Conservation (phyloP, 2,113 vertebrate species). For the Cynocephalus volans region DNA sequence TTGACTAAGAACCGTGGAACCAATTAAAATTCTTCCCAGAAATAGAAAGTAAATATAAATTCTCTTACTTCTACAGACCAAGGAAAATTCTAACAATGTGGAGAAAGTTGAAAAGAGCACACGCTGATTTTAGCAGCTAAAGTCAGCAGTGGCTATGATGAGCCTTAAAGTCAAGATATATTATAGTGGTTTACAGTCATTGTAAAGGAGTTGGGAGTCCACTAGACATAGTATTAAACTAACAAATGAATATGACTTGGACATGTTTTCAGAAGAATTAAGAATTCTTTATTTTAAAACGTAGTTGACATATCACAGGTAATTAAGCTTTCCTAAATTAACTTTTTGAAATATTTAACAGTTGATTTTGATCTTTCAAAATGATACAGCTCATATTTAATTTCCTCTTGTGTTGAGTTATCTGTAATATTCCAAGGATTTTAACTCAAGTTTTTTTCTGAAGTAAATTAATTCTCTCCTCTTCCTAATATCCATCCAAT, state of each 20-base stretch:
- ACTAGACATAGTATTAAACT: background rate
- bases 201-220: background rate
- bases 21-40: slow-evolving; percentile 55
- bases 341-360: slow-evolving; percentile 61
- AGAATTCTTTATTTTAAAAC: slow-evolving; percentile 42
- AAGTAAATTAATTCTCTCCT: slow-evolving; percentile 48
- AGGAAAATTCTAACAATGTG: slow-evolving; percentile 41
- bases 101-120: background rate
- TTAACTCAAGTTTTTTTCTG: background rate
- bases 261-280: slow-evolving; percentile 53
- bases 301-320: slow-evolving; percentile 9
- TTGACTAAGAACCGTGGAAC: slow-evolving; percentile 25
- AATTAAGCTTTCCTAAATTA: slow-evolving; percentile 74
- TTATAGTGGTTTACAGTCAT: background rate
- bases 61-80: slow-evolving; percentile 23
- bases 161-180: background rate
- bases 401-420: slow-evolving; percentile 25
- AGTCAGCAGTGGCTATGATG: background rate
- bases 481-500: slow-evolving; percentile 18
- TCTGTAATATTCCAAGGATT: background rate
- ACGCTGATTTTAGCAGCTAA: slow-evolving; percentile 56
- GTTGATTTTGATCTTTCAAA: slow-evolving; percentile 56
- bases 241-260: background rate
- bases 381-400: background rate
- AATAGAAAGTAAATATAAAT: slow-evolving; percentile 58